Percentiles rank a stretch among this genome's conserved stretches.
Evolutionary conservation across 2,113 vertebrate genomes (phyloP).

Genomic region (Varanus salvator): DNA sequence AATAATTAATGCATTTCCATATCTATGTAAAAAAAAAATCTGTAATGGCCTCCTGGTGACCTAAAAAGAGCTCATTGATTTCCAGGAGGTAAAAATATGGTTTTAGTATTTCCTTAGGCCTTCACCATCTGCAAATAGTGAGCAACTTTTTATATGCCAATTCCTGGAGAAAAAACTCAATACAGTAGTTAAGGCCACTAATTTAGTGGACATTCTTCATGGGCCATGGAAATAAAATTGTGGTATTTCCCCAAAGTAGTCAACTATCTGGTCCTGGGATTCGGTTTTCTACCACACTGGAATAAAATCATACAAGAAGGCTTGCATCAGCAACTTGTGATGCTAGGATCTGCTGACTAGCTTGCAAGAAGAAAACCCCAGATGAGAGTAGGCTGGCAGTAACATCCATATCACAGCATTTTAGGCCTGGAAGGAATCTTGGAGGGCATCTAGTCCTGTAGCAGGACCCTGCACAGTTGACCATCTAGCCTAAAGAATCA

Average conservation of each 20-base stretch:
- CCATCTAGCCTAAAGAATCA: too few relatives aligned
- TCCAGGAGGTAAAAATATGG: background rate
- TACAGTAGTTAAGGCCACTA: background rate
- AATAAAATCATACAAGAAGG: background rate
- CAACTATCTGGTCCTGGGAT: background rate
- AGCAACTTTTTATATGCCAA: background rate
- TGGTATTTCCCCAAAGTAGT: background rate
- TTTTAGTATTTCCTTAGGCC: conserved; percentile 36
- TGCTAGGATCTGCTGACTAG: background rate
- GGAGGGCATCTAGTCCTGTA: too few relatives aligned
- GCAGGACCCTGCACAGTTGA: too few relatives aligned
- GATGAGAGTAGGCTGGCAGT: too few relatives aligned
- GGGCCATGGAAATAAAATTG: background rate
- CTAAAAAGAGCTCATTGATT: conserved; percentile 59
- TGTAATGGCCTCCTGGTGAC: background rate
- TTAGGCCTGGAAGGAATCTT: too few relatives aligned
- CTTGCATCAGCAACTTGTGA: background rate
- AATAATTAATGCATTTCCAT: background rate
- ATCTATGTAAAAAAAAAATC: conserved; percentile 7
- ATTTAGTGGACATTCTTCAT: background rate
- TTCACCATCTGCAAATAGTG: background rate
- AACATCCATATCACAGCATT: background rate
- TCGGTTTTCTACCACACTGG: background rate
- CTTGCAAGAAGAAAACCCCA: background rate
- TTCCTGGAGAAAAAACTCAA: background rate